Evolutionary conservation across 2,113 vertebrate species (phyloP).

Genomic region (Haemorhous mexicanus): DNA sequence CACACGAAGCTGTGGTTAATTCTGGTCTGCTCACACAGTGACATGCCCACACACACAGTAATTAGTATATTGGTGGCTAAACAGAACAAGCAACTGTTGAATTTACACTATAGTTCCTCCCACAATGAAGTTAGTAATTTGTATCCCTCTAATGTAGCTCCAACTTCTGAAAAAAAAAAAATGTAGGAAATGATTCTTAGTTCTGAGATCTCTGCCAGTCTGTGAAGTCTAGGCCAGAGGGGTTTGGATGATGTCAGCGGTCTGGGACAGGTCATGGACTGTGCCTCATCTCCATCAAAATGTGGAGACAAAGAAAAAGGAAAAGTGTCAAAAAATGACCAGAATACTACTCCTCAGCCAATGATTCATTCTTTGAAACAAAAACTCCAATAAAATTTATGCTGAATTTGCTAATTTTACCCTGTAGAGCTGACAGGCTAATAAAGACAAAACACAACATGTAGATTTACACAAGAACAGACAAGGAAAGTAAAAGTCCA

Average conservation of each 20-base stretch:
- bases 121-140: constrained; percentile 8
- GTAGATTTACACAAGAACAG: background rate
- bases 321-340: background rate
- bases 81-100: constrained; percentile 30
- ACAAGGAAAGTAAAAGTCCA: background rate
- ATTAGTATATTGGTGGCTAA: constrained; percentile 2
- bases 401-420: background rate
- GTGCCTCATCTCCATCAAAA: background rate
- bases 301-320: background rate
- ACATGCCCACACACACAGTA: background rate
- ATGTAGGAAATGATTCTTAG: background rate
- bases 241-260: background rate
- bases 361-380: background rate
- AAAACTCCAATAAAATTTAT: background rate
- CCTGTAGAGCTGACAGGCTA: background rate
- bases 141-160: background rate
- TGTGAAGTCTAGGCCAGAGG: background rate
- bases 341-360: background rate
- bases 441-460: background rate
- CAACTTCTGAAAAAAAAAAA: background rate
- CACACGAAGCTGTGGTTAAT: background rate
- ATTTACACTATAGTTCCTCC: constrained; percentile 19
- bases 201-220: background rate
- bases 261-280: background rate
- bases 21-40: background rate